Percentiles rank a stretch among this genome's conserved stretches.
These are phyloP conservation scores for Scaptomyza polygonia DNA, from an alignment of 2,888 invertebrate species.

Conservation along the genomic window DNA sequence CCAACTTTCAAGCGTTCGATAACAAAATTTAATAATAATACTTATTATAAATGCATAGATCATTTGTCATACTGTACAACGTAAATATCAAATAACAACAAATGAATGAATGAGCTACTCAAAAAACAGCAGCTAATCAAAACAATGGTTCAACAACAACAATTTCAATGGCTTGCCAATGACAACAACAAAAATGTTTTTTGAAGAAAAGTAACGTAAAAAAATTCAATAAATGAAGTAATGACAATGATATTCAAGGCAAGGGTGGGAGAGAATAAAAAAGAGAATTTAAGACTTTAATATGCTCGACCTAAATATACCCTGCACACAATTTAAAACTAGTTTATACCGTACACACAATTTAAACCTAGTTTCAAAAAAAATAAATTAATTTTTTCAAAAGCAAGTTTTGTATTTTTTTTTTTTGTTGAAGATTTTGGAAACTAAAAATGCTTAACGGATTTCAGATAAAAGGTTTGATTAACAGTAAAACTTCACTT, in stretches of 20 bases:
- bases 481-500: too few relatives aligned
- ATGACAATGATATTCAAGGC: neutral
- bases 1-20: too few relatives aligned
- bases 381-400: too few relatives aligned
- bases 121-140: slow-evolving; percentile 2
- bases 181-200: neutral
- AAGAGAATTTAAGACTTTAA: neutral
- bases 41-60: too few relatives aligned
- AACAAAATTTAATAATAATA: too few relatives aligned
- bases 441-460: too few relatives aligned
- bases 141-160: neutral
- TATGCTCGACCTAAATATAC: neutral
- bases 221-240: neutral
- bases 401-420: too few relatives aligned
- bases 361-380: too few relatives aligned
- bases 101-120: neutral
- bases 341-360: neutral
- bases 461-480: too few relatives aligned
- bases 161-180: neutral
- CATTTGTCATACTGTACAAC: neutral
- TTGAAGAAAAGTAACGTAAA: neutral
- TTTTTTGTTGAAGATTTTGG: too few relatives aligned
- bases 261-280: neutral
- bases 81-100: too few relatives aligned
- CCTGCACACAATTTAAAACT: neutral